A percentile compares a stretch with the other conserved stretches of the same genome.
Evolutionary conservation across 2,113 vertebrate genomes (phyloP).

Genomic region (Synodontis membranacea): DNA sequence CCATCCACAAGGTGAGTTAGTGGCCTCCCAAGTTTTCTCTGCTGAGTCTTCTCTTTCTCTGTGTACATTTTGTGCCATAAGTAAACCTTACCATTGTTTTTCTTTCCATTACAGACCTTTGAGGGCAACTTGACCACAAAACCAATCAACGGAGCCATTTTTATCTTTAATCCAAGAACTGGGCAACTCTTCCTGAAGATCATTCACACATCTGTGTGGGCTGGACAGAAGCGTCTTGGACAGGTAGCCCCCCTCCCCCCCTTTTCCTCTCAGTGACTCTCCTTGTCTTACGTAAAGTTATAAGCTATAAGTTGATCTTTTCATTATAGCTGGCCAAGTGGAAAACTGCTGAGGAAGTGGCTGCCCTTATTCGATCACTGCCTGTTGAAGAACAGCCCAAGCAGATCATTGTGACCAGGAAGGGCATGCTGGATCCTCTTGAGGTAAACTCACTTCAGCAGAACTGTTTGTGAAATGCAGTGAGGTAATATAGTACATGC

Average conservation of each 20-base stretch:
- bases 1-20: conserved; percentile 91
- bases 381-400: conserved; percentile 99
- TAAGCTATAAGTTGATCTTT: not conserved
- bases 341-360: conserved; percentile 99
- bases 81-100: not conserved
- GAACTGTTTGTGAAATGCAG: not conserved
- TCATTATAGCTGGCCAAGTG: conserved; percentile 89
- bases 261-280: not conserved
- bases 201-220: conserved; percentile 99
- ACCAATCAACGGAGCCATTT: conserved; percentile 98
- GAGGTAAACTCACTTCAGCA: conserved; percentile 76
- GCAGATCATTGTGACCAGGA: conserved; percentile 98
- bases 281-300: not conserved
- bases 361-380: conserved; percentile 93
- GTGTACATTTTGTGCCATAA: not conserved
- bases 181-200: conserved; percentile 99
- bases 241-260: conserved; percentile 84
- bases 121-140: conserved; percentile 99
- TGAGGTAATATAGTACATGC: not conserved
- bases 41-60: not conserved
- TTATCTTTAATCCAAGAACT: conserved; percentile 99
- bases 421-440: conserved; percentile 97
- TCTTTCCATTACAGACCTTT: conserved; percentile 80
- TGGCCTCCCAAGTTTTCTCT: not conserved
- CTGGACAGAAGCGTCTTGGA: conserved; percentile 97